Conservation (phyloP, 2,797 vertebrate species). For the Amazonetta brasiliensis region DNA sequence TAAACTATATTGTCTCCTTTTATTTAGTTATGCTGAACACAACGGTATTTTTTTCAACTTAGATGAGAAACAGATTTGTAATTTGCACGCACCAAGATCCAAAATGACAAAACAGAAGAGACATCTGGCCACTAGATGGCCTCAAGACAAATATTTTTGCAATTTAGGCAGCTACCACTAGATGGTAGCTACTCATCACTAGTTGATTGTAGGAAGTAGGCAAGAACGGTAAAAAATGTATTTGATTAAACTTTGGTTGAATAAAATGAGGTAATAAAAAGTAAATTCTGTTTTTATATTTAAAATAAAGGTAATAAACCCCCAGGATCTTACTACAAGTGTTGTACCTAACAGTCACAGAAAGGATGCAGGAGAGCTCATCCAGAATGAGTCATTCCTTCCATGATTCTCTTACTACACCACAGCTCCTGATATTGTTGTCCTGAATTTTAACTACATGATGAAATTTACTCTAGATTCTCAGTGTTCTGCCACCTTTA, state of each 20-base stretch:
- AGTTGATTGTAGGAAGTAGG: neutral
- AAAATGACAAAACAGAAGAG: neutral
- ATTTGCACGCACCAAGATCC: neutral
- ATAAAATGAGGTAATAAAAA: neutral
- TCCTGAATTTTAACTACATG: neutral
- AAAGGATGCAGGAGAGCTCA: neutral
- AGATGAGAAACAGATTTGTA: neutral
- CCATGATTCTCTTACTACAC: neutral
- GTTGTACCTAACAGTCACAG: fast-evolving
- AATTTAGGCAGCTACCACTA: slow-evolving; percentile 70
- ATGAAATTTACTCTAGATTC: neutral
- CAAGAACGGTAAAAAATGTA: neutral
- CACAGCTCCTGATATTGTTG: neutral
- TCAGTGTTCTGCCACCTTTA: neutral
- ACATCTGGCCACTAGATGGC: slow-evolving; percentile 3
- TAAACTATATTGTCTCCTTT: neutral
- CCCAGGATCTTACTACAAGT: neutral
- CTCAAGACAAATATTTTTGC: neutral
- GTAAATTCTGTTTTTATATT: neutral
- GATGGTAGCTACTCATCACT: slow-evolving; percentile 58
- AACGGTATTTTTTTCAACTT: neutral
- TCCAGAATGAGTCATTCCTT: neutral
- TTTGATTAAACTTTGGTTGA: neutral
- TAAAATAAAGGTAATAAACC: neutral
- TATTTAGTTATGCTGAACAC: neutral